These are phyloP conservation scores for Psittacula derbiana DNA, from an alignment of 2,797 vertebrate genomes.

Conservation along the genomic window DNA sequence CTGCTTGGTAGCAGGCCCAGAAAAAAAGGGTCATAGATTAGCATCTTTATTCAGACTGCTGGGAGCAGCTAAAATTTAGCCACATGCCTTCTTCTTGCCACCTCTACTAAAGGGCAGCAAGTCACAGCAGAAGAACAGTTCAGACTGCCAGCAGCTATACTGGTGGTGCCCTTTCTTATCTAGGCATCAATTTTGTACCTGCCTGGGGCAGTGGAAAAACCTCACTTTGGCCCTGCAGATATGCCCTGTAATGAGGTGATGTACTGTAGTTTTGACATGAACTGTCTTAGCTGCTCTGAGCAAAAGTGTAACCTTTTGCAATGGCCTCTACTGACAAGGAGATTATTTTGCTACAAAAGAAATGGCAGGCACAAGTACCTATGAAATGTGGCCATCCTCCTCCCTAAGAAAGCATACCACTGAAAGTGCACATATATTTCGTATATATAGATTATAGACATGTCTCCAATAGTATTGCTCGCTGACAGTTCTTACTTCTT, in stretches of 20 bases:
- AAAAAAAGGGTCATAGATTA: background rate
- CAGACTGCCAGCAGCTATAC: background rate
- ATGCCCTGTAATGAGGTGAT: background rate
- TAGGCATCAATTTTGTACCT: background rate
- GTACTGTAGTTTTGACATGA: background rate
- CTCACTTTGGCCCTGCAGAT: background rate
- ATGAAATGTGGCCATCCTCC: background rate
- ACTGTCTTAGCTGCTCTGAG: background rate
- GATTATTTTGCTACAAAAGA: background rate
- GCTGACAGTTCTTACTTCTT: background rate
- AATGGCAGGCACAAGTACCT: background rate
- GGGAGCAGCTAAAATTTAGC: background rate
- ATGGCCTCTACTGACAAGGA: background rate
- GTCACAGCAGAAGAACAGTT: background rate
- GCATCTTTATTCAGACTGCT: background rate
- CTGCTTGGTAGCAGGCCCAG: background rate
- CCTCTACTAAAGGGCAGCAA: background rate
- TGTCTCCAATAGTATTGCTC: background rate
- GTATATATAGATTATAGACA: background rate
- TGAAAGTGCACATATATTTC: background rate
- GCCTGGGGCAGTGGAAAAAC: constrained; percentile 11
- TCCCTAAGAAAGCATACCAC: background rate
- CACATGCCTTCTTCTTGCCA: background rate
- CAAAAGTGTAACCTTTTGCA: background rate
- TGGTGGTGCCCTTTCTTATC: background rate